Evolutionary conservation across 92 coral and sea anemone species (phyloP).

Genomic region (Phenganax stokvisi): DNA sequence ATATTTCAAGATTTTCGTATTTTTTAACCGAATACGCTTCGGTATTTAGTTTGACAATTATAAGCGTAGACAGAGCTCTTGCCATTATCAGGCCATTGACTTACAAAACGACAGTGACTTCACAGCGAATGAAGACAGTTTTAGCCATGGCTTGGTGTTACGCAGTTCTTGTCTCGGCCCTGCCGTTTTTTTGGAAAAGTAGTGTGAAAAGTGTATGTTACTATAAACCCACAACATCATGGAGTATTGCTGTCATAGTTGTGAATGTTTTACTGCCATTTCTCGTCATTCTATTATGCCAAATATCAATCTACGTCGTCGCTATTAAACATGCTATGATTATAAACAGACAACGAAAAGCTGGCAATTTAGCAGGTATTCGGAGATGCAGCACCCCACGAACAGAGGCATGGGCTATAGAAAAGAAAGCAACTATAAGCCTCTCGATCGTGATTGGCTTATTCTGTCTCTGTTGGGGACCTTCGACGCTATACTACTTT

Average conservation of each 20-base stretch:
- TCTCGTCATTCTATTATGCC: constrained; percentile 9
- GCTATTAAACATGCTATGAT: constrained; percentile 26
- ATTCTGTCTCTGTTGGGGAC: constrained; percentile 81
- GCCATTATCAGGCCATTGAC: constrained; percentile 34
- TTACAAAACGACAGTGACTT: constrained; percentile 30
- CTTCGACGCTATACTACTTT: constrained; percentile 85
- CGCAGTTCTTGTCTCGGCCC: constrained; percentile 2
- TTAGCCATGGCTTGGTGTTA: constrained; percentile 12
- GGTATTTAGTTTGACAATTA: constrained; percentile 16
- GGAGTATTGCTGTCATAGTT: constrained; percentile 20
- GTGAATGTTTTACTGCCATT: constrained; percentile 28
- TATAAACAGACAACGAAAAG: constrained; percentile 9
- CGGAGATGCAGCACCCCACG: constrained; percentile 8
- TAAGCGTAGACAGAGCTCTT: constrained; percentile 27
- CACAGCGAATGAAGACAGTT: constrained; percentile 27
- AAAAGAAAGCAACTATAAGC: constrained; percentile 71
- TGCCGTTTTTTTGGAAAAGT: constrained; percentile 27
- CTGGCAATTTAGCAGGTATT: neutral
- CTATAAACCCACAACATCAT: constrained; percentile 26
- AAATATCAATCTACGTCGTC: constrained; percentile 1
- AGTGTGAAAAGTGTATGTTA: neutral
- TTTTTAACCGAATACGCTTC: constrained; percentile 43
- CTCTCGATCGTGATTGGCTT: constrained; percentile 82
- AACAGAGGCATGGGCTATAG: constrained; percentile 36
- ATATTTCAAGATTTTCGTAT: constrained; percentile 34